Evolutionary conservation across 2,113 vertebrate genomes (phyloP).

Genomic region (Tupaia tana): DNA sequence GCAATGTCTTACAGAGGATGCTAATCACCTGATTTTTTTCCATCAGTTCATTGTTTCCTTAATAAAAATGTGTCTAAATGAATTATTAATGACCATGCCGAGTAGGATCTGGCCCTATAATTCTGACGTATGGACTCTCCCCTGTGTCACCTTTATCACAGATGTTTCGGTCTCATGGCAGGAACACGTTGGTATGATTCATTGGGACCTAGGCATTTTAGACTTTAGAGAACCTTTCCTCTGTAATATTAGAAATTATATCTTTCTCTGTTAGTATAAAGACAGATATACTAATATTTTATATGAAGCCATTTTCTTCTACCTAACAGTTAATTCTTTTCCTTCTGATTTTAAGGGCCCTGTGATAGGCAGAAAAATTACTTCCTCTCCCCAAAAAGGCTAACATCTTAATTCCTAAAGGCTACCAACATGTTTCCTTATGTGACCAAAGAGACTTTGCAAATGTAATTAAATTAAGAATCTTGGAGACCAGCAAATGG

Average conservation of each 20-base stretch:
- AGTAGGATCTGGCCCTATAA: not conserved
- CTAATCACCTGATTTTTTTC: not conserved
- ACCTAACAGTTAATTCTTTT: not conserved
- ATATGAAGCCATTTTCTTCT: not conserved
- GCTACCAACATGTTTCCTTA: not conserved
- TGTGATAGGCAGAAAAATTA: not conserved
- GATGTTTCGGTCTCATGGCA: not conserved
- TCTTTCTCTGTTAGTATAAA: not conserved
- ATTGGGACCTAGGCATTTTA: not conserved
- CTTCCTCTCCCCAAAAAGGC: not conserved
- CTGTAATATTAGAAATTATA: not conserved
- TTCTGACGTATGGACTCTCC: not conserved
- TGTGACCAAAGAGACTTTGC: not conserved
- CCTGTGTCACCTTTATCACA: not conserved
- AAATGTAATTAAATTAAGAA: not conserved
- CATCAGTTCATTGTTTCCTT: conserved; percentile 8
- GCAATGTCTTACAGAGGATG: not conserved
- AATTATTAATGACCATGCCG: not conserved
- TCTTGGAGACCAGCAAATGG: not conserved
- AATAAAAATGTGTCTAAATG: not conserved
- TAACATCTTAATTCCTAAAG: not conserved
- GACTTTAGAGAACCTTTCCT: not conserved
- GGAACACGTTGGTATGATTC: not conserved
- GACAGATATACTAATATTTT: not conserved
- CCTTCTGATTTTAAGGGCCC: not conserved